Evolutionary conservation across 2,797 vertebrate species (phyloP), one percentile per base, ranked within the genome.

Genomic region (Chloroceryle amazona): DNA sequence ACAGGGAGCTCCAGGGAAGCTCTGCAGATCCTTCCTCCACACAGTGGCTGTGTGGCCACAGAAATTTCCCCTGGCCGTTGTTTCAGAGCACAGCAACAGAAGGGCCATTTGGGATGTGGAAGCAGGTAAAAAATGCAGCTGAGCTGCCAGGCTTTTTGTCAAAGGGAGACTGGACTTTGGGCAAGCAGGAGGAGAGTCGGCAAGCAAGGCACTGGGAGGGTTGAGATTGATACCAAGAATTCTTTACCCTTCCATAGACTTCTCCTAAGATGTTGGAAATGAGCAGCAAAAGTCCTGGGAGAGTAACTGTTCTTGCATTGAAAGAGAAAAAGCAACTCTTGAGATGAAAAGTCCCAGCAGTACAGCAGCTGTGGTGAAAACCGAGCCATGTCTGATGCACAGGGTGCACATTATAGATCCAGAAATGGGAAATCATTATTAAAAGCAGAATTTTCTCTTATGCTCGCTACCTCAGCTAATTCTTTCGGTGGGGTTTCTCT

Each of bases 341-440:
- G 41, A 68, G 37, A 65, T 2, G 2, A 75, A 93, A n/a, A 76
- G 49, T 52, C 13, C 31, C 42, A 33, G 33, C 17, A 71, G 23
- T 5, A 37, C 23, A 26, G 39, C 33, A 22, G 35, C 26, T 44
- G n/a, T 2, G 14, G 31, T 26, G 31, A 19, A 17, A 74, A 78
- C 6, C 14, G 29, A 90, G 5, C 33, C 28, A 7, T 33, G 79
- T 11, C 25, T 68, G 58, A 84, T 0, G 2, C 8, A 29, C 4
- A 10, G 0, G 1, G 20, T 39, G 11, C 91, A 44, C 5, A 57
- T 0, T 1, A 39, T 1, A 49, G 20, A 73, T 71, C 10, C 15
- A 82, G 41, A 93, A 82, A 71, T 3, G 10, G 23, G 10, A 65
- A 79, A 62, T 52, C 19, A 28, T 55, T 39, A 68, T 31, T 58